These are phyloP conservation scores for Tetragnatha versicolor DNA, from an alignment of 1,140 invertebrate species.

Conservation along the genomic window DNA sequence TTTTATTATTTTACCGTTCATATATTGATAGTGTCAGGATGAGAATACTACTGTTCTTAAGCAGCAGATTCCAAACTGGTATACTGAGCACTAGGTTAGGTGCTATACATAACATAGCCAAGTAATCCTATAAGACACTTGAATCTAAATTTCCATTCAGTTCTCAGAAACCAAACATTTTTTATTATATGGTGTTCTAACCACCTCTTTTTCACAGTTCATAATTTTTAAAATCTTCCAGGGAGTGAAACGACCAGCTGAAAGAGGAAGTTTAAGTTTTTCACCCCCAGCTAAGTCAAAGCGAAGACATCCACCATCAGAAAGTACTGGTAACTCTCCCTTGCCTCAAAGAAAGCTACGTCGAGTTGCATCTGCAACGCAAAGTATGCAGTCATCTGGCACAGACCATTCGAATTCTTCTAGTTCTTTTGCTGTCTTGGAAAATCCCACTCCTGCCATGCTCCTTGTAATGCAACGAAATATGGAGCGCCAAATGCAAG, in stretches of 20 bases:
- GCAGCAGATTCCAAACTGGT: too few relatives aligned
- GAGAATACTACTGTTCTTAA: too few relatives aligned
- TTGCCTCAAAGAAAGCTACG: constrained; percentile 33
- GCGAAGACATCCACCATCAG: constrained; percentile 1
- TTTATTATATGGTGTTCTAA: too few relatives aligned
- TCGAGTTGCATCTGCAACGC: constrained; percentile 43
- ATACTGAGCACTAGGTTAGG: too few relatives aligned
- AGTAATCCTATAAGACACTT: too few relatives aligned
- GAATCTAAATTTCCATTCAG: too few relatives aligned
- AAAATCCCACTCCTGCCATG: constrained; percentile 68
- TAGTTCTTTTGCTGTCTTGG: constrained; percentile 33
- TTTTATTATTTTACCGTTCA: too few relatives aligned
- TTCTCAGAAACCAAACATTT: too few relatives aligned
- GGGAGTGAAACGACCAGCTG: constrained; percentile 31
- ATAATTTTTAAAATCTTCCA: constrained; percentile 1
- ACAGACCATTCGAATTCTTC: constrained; percentile 27
- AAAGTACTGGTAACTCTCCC: constrained; percentile 23
- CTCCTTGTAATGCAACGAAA: constrained; percentile 63
- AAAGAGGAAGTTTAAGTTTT: constrained; percentile 46
- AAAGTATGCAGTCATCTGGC: constrained; percentile 36
- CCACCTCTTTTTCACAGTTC: too few relatives aligned
- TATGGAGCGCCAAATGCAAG: constrained; percentile 41
- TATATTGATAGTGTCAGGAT: too few relatives aligned
- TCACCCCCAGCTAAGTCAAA: constrained; percentile 38
- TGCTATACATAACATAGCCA: too few relatives aligned